Evolutionary conservation across 1,140 invertebrate species (phyloP).

Genomic region (Ladona fulva): DNA sequence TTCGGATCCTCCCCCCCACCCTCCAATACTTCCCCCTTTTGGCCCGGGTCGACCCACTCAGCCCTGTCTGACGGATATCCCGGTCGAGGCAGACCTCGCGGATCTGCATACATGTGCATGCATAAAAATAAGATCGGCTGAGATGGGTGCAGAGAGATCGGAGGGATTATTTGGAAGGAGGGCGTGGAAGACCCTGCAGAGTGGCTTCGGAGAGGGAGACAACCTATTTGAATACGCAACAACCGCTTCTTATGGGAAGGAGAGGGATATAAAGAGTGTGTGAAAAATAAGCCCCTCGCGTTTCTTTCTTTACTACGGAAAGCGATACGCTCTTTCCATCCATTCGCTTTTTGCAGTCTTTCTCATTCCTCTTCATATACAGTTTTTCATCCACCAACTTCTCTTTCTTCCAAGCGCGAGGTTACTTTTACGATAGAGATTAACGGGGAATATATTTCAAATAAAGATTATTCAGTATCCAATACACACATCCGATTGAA

Average conservation of each 20-base stretch:
- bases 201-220: background rate
- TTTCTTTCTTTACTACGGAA: no score
- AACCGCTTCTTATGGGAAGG: background rate
- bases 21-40: background rate
- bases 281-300: no score
- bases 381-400: no score
- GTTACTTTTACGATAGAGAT: no score
- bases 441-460: no score
- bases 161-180: background rate
- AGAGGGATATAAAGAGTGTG: no score
- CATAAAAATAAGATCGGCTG: background rate
- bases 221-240: conserved; percentile 1
- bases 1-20: background rate
- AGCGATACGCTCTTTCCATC: no score
- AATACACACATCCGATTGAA: no score
- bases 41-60: background rate
- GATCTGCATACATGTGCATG: conserved; percentile 8
- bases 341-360: no score
- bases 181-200: background rate
- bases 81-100: background rate
- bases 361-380: no score
- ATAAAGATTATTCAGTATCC: no score
- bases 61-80: background rate
- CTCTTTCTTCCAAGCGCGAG: no score
- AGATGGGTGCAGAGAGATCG: background rate